Evolutionary conservation across 2,888 invertebrate species (phyloP), one percentile per base, ranked within the genome.

Genomic region (Nomada ruficornis): DNA sequence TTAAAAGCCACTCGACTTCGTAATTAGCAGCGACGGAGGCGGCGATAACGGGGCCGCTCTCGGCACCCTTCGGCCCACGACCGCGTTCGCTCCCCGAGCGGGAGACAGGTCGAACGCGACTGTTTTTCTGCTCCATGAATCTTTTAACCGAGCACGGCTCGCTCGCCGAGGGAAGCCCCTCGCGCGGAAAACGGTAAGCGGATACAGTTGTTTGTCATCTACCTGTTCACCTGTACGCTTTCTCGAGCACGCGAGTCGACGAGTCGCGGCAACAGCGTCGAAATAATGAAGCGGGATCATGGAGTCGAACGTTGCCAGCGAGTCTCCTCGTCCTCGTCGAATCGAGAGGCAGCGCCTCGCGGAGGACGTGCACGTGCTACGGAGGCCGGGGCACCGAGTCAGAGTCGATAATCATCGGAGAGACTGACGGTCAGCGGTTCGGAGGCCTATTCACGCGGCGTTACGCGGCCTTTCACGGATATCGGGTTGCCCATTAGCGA

Each of bases 401-500:
- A 23, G 65, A 68, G 69, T 82, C 80, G 85, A 88, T 85, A 85
- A 86, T 88, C 84, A 86, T 88, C 74, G 79, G 82, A 69, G 80
- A 82, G 64, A 75, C 85, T 78, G 86, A 81, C 84, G 86, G 89
- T 89, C 86, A 87, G 86, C 82, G 75, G 77, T 77, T 80, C 80
- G 76, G 82, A 72, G 75, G 79, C 77, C 86, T 83, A 87, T 88
- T 88, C 87, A 88, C 87, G 80, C 83, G 82, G 83, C 82, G 82
- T 89, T 90, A 80, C 88, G 84, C 89, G 90, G 91, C 92, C 91
- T 92, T 93, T 93, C 92, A 92, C 89, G 91, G 91, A 91, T 93
- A 93, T 93, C 93, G 89, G 91, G 92, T 93, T 92, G 92, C 93
- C 92, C 93, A 93, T 93, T 93, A 93, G 92, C 90, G 89, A 89